Base-by-base conservation (phyloP, 2,888 invertebrate genomes). In the Ophraella communa region DNA sequence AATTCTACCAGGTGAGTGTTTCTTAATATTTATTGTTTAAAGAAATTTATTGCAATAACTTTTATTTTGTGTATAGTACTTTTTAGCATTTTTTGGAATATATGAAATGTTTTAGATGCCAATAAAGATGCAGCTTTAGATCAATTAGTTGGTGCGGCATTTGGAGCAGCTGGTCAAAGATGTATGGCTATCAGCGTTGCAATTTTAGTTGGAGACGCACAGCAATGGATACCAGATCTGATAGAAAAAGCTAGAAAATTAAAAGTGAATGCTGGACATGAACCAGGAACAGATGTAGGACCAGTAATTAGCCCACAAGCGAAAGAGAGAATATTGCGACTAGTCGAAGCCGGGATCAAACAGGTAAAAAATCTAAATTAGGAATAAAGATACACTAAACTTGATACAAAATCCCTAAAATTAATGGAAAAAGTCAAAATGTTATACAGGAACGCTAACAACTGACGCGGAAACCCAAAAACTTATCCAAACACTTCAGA, bases 151-250 rank as follows among this genome's bases (percentile, higher is more conserved):
- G 83, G 98, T 0, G 99, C 99, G 1, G 98, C 97, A 0, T 99
- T 99, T 83, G 99, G 99, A 0, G 99, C 99, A 5, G 99, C 99
- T 44, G 99, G 99, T 7, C 99, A 99, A 83, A 87, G 99, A 44
- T 99, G 99, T 81, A 99, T 99, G 99, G 99, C 99, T 1, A 87
- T 99, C 54, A 95, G 97, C 57, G 96, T 96, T 0, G 95, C 92
- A 1, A 89, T 97, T 27, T 91, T 97, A 81, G 96, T 98, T 0
- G 91, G 91, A 47, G 93, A 96, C 73, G 89, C 98, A 0, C 90
- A 90, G 73, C 86, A 94, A 35, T 99, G 99, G 99, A 89, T 99
- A 64, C 93, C 95, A 0, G 98, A 99, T 57, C 83, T 98, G 47
- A 92, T 94, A 0, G 89, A 90, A 79, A 91, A 87, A 72, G 94